Evolutionary conservation across 2,888 invertebrate species (phyloP), one percentile per base, ranked within the genome.

Genomic region (Caenorhabditis sp.): DNA sequence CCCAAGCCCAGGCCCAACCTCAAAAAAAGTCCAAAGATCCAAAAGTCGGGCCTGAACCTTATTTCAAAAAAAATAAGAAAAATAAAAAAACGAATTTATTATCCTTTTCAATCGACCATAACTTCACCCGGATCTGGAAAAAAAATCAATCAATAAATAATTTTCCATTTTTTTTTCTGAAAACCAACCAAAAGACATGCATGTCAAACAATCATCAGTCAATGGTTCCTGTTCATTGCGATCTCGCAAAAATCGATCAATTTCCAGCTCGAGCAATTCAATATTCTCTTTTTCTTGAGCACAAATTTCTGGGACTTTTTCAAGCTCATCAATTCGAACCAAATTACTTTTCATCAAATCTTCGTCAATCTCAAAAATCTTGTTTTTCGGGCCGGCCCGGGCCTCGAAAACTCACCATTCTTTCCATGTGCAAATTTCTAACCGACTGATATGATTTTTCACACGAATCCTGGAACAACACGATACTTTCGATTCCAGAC

Each of bases 321-420:
- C 24, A 27, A 59, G 1, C 17, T 68, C 68, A 10, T 54, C 36
- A 26, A 55, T 54, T 55, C 63, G 43, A 0, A 24, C 5, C 31
- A 36, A 1, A 57, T 69, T 69, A 49, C 59, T 59, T 24, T 54
- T 58, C 60, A 69, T 69, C 23, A 69, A 8, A 19, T 64, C 69
- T 31, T 69, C 63, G 21, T 63, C 60, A 24, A 69, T 57, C 69
- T 63, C 50, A 49, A 59, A 59, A 50, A 51, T 31, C 5, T 31
- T 31, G 31, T 31, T 31, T 31, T 31, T 10, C 10, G 10, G 31
- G 10, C n/a, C n/a, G n/a, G n/a, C n/a, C n/a, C n/a, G n/a, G n/a
- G n/a, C n/a, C n/a, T n/a, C n/a, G n/a, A n/a, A n/a, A 24, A 54
- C 14, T 8, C 19, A 24, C 14, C 14, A 19, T 26, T 17, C 21